Evolutionary conservation across 2,797 vertebrate species (phyloP), one percentile per base, ranked within the genome.

Genomic region (Distichodus sexfasciatus): DNA sequence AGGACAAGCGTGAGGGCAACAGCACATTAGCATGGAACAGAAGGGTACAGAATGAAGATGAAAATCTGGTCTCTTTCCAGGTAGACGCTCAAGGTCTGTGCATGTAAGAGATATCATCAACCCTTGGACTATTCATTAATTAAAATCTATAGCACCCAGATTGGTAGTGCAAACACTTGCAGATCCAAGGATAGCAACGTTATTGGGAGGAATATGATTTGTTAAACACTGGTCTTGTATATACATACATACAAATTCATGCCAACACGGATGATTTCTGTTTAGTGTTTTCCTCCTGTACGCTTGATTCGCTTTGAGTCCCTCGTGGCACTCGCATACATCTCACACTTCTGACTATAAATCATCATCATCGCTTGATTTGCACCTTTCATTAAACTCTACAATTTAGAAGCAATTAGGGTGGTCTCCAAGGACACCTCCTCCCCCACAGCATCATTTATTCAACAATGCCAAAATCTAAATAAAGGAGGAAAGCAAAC

Each of bases 281-380:
- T 36, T 47, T 50, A 21, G 46, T 40, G 29, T 36, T 14, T 41
- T 47, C n/a, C 21, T 69, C 50, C 29, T 63, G 43, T 7, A 48
- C 43, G 55, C 64, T 12, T 33, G 36, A 9, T 59, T 46, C 41
- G 38, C 57, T 44, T 59, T 17, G 28, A 21, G 47, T 66, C 59
- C 41, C 71, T 29, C 59, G 28, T 64, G 48, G 62, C 28, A 15
- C 58, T 28, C 15, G 14, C 31, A 48, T n/a, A 19, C 57, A 59
- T 74, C 66, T 47, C 36, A 26, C 21, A 17, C 24, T 67, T 40
- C 38, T 58, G 50, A 76, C 71, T 75, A 77, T 81, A 77, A 75
- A 81, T 79, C 80, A 77, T 76, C 72, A 76, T 77, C 73, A 77
- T 54, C 6, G 55, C 50, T 55, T 47, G 69, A 69, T 72, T 66